Base-by-base conservation (phyloP, 1,140 invertebrate species). In the Tetranychus cinnabarinus region DNA sequence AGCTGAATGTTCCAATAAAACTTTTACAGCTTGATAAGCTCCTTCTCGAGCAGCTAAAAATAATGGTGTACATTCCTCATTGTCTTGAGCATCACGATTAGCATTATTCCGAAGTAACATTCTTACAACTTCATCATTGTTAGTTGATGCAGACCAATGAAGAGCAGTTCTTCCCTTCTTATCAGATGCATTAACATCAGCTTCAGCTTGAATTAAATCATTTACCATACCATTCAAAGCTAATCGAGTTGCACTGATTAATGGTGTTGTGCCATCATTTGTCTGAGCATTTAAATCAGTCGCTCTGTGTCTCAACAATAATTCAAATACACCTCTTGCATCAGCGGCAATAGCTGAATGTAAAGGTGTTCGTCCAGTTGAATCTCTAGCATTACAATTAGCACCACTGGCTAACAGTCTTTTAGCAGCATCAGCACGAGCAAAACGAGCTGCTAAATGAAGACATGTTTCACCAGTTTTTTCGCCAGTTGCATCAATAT, bases 131-230 rank as follows among this genome's bases (percentile, higher is more conserved):
- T 92, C 88, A 0, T 88, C 83, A 67, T 96, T 96, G 67, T 96
- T 95, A 0, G 96, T 90, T 7, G 91, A 85, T 0, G 90, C 86
- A 0, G 91, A 91, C 92, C 92, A 97, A 69, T 97, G 92, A 0
- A 97, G 75, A 0, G 90, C 89, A 0, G 91, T 95, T 72, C 93
- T 95, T 59, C 73, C 90, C 54, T 82, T 83, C 70, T 93, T 91
- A 71, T 97, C 92, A 1, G 87, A 82, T 0, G 87, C 85, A 74
- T 96, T 96, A 35, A 97, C 89, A 67, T 97, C 91, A 2, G 88
- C 88, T 69, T 89, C 87, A 1, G 88, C 86, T 66, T 86, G 88
- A 34, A 97, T 91, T 0, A 97, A 75, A 69, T 91, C 88, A 68
- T 95, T 89, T 0, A 96, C 88, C 87, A 95, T 93, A 42, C 66